phyloP scores from a whole-genome alignment of 2,797 vertebrate species.

The Phrynocephalus vlangalii region DNA sequence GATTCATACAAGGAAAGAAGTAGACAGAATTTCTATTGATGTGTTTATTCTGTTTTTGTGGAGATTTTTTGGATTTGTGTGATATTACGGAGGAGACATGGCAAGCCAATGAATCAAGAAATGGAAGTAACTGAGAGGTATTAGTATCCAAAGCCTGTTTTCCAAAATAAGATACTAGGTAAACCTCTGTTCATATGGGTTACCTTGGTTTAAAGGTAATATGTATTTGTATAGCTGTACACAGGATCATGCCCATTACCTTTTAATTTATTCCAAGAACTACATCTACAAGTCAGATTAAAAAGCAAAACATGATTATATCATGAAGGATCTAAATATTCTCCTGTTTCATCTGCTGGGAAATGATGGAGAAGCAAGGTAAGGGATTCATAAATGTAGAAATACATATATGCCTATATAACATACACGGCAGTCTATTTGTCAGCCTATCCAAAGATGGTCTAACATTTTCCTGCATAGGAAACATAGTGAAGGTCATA shows the following conservation, averaged over 20 bases:
- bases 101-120: constrained; percentile 33
- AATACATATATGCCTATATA: neutral
- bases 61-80: constrained; percentile 15
- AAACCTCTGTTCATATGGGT: neutral
- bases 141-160: constrained; percentile 24
- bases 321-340: neutral
- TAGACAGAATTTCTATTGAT: constrained; percentile 32
- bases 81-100: constrained; percentile 18
- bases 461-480: neutral
- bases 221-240: neutral
- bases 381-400: neutral
- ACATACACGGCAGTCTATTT: neutral
- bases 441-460: too few species aligned
- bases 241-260: neutral
- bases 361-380: neutral
- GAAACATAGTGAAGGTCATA: too few species aligned
- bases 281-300: neutral
- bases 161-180: neutral
- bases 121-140: constrained; percentile 22
- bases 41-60: constrained; percentile 47
- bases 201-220: constrained; percentile 13
- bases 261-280: constrained; percentile 23
- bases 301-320: neutral
- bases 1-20: constrained; percentile 59
- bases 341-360: neutral